Base-by-base conservation (phyloP, 2,797 vertebrate genomes). In the Rhynchonycteris naso region DNA sequence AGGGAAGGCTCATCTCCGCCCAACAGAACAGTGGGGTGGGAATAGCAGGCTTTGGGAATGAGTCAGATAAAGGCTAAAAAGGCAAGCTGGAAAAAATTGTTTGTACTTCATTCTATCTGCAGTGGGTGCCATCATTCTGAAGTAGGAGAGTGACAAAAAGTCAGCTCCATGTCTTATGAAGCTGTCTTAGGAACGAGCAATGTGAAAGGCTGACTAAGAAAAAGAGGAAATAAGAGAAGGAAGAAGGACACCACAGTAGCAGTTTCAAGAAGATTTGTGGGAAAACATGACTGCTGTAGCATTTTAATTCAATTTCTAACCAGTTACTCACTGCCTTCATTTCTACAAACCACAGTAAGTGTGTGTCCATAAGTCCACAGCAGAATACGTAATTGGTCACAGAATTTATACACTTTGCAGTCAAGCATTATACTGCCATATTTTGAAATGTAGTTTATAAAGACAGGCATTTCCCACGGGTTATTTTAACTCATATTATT, bases 231-330 rank as follows among this genome's bases (percentile, higher is more conserved):
- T 35, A 22, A 38, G 63, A 69, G 14, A 56, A 78, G 71, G 13
- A 82, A 72, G 9, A 68, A 87, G 33, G 54, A 14, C 1, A 50
- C 47, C 50, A 68, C 52, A 56, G 30, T 7, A 3, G 11, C 6
- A n/a, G 28, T n/a, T 88, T 84, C 63, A 84, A 11, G 78, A 74
- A 58, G 38, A 88, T 38, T 84, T 38, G 5, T 61, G 56, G 63
- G 33, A 81, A 85, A 89, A 68, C 50, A 59, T 85, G 61, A 54
- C 68, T 88, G 52, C 72, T 26, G 52, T 35, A 58, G 24, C 79
- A 85, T 58, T 88, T 80, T 81, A 88, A 94, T 75, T 92, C 83
- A 84, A 85, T 91, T 93, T 96, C 63, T 89, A 91, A 65, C 71
- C 38, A 61, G 21, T 88, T 93, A 59, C 5, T 43, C 38, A 50